Evolutionary conservation across 2,113 vertebrate genomes (phyloP).

Genomic region (Pyrgilauda ruficollis): DNA sequence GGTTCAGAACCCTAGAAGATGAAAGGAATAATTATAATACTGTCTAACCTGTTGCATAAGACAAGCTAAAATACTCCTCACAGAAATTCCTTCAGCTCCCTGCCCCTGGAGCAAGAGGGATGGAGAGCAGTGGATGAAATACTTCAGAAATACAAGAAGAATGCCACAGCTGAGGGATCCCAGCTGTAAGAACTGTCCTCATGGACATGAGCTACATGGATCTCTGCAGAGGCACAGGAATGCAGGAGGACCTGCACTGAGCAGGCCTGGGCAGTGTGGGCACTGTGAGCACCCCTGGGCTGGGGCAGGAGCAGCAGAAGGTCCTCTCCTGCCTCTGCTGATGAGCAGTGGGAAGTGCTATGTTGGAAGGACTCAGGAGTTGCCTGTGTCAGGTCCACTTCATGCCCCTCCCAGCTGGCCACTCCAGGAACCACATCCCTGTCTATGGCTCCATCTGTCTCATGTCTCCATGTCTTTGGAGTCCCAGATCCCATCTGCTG

Average conservation of each 20-base stretch:
- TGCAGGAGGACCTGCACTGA: background rate
- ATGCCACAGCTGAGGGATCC: background rate
- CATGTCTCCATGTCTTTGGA: background rate
- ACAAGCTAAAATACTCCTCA: rapidly evolving
- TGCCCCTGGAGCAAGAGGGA: background rate
- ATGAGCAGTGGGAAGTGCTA: background rate
- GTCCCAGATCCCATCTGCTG: rapidly evolving
- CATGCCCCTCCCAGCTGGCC: background rate
- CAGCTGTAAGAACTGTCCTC: background rate
- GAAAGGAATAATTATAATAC: background rate
- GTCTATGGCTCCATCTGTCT: background rate
- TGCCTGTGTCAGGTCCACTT: background rate
- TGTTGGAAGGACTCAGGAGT: rapidly evolving
- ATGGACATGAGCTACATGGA: rapidly evolving
- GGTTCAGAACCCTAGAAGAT: background rate
- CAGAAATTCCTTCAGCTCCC: background rate
- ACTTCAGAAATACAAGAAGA: background rate
- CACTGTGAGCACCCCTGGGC: background rate
- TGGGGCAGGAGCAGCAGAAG: background rate
- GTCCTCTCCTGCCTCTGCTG: background rate
- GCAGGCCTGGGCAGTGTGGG: background rate
- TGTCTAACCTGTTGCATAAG: background rate
- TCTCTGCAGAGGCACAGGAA: background rate
- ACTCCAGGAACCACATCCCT: background rate
- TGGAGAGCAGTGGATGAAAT: background rate